Base-by-base conservation (phyloP, 1,140 invertebrate genomes). In the Leguminivora glycinivorella region DNA sequence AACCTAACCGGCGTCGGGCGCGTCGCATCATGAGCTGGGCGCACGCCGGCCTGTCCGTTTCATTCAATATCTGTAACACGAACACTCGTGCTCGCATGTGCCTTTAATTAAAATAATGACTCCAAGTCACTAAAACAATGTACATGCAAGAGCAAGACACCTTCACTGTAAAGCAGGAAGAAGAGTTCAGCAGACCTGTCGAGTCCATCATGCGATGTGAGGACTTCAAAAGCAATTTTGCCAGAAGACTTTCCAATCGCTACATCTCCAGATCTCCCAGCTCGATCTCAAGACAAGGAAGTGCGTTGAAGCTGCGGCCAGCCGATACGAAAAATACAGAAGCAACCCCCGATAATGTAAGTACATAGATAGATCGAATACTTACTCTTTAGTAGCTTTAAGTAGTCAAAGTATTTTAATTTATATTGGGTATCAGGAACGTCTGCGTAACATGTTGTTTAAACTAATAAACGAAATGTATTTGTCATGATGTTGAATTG, bases 201-300 rank as follows among this genome's bases (percentile, higher is more conserved):
- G 89, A 91, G 74, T 90, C 88, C 22, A 89, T 91, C 60, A 91
- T 91, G 89, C 82, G 82, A 73, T 89, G 87, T 76, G 88, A 91
- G 72, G 87, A 91, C 70, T 91, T 91, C 67, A 91, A 91, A 71
- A 91, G 89, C 69, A 91, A 90, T 79, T 91, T 91, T 71, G 89
- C 89, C 0, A 83, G 89, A 69, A 88, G 81, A 68, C 83, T 91
- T 43, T 91, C 89, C 17, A 90, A 89, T 78, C 79, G 89, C 29
- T 91, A 87, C 68, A 85, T 76, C 68, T 81, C 85, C 69, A 83
- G 79, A 70, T 77, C 85, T 17, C 77, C 83, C 14, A 68, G 78
- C 25, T 70, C 72, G 24, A 75, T 70, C 47, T 67, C 80, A n/a
- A 84, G 77, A 56, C 78, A 81, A 72, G 83, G 85, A 58, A 72